Evolutionary conservation across 1,140 invertebrate species (phyloP), one percentile per base, ranked within the genome.

Genomic region (Ostrea edulis): DNA sequence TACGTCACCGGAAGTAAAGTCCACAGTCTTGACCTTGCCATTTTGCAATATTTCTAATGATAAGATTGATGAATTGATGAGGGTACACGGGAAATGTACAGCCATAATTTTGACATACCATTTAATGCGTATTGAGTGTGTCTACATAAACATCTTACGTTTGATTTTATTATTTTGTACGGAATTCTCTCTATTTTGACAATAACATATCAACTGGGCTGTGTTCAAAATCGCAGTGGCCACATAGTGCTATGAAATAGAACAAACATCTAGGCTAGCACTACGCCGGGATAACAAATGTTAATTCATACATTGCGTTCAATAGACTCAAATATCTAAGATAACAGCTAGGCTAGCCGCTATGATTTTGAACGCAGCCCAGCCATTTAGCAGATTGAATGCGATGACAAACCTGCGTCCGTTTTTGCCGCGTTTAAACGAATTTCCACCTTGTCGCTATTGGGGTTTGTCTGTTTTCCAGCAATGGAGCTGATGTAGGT

Each of bases 371-470:
- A n/a, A n/a, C n/a, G n/a, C n/a, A n/a, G n/a, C n/a, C 5, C 35
- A 44, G 35, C 35, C 5, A 44, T 44, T 44, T 44, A 44, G 5
- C 35, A 5, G 35, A 2, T 44, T 44, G 5, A 44, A 20, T n/a
- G n/a, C 1, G 14, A 35, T 35, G 2, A 29, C 52, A 29, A 68
- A 44, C 51, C 86, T 85, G 81, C 88, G 8, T 62, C 29, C 53
- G 81, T 55, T 9, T 62, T 84, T 52, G 86, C 82, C 11, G 51
- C 53, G 65, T 89, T 89, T 14, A 89, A 82, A 4, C 86, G 83
- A 20, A 89, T 82, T 53, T 89, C 88, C n/a, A 89, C 65, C 25
- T 12, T 85, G 55, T 85, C 83, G 85, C 86, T 85, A 17, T 20
- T 35, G 22, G 88, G 83, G 51, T 7, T 51, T 11, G 12, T 53